Evolutionary conservation across 2,113 vertebrate genomes (phyloP), one percentile per base, ranked within the genome.

Genomic region (Cinclus cinclus): DNA sequence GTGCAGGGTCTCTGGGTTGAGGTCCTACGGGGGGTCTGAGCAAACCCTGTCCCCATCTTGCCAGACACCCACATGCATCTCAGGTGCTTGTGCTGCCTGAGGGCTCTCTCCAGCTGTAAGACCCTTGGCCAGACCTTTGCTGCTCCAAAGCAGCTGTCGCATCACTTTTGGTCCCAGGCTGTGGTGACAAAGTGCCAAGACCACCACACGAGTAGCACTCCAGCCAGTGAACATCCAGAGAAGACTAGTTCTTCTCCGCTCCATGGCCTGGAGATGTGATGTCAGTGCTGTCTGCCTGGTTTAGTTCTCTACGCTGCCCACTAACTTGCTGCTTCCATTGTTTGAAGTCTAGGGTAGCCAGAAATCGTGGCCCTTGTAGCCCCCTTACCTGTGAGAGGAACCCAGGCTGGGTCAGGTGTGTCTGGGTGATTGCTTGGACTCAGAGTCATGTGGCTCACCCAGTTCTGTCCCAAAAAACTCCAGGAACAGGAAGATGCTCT

Each of bases 91-190:
- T 46, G 59, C 25, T 44, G 67, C 9, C 42, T 50, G 24, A 42
- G 33, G 25, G 19, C 17, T 68, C 53, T 41, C 31, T 15, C 15
- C 23, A 6, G 0, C 17, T 1, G 0, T 0, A 1, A 22, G 21
- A 41, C 30, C 56, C 2, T 55, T 1, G 1, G 5, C 23, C 56
- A 35, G 21, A 82, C 1, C 53, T 25, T 46, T 7, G 17, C 60
- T 7, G 17, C 60, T 49, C 83, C 69, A 2, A 2, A n/a, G n/a
- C 28, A 81, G 35, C 17, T 5, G 2, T 33, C 1, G 0, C 30
- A 7, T n/a, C 11, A 2, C 20, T 59, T 39, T 68, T 6, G 8
- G 22, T 39, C 20, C 13, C 0, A 2, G 22, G 37, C 12, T 0
- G 1, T 0, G 1, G 47, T 5, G 4, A 15, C 5, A 30, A 41